These are phyloP conservation scores for Platanista minor DNA, from an alignment of 2,113 vertebrate species.

Conservation along the genomic window DNA sequence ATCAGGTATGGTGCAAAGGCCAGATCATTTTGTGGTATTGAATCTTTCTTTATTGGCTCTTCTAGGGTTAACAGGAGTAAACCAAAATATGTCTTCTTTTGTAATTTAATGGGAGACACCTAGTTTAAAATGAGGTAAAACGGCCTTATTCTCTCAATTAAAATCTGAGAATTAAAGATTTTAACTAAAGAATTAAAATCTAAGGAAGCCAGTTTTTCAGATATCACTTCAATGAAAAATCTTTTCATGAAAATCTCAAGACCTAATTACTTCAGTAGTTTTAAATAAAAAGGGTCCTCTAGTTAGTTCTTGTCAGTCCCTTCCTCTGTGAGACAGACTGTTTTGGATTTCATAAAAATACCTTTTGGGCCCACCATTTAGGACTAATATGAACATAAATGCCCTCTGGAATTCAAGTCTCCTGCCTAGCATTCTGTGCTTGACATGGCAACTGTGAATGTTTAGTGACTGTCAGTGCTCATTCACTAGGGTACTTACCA, in stretches of 20 bases:
- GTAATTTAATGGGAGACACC: neutral
- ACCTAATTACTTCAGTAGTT: neutral
- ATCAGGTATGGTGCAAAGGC: slow-evolving; percentile 87
- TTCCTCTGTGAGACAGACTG: neutral
- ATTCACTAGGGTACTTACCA: neutral
- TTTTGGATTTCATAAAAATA: neutral
- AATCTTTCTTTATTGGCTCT: neutral
- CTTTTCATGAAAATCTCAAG: neutral
- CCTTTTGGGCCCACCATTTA: neutral
- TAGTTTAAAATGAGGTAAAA: slow-evolving; percentile 25
- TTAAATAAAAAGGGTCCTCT: neutral
- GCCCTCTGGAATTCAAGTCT: neutral
- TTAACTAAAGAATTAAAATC: neutral
- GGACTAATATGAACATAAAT: neutral
- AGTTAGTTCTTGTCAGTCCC: neutral
- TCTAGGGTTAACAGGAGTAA: neutral
- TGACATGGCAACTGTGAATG: neutral
- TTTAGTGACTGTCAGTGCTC: neutral
- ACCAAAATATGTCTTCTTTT: neutral
- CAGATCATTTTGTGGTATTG: neutral
- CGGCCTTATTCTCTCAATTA: neutral
- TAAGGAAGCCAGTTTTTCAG: neutral
- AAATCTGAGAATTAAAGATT: neutral
- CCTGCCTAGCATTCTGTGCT: neutral
- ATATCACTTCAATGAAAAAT: neutral